Evolutionary conservation across 2,888 invertebrate species (phyloP).

Genomic region (Melipona bicolor): DNA sequence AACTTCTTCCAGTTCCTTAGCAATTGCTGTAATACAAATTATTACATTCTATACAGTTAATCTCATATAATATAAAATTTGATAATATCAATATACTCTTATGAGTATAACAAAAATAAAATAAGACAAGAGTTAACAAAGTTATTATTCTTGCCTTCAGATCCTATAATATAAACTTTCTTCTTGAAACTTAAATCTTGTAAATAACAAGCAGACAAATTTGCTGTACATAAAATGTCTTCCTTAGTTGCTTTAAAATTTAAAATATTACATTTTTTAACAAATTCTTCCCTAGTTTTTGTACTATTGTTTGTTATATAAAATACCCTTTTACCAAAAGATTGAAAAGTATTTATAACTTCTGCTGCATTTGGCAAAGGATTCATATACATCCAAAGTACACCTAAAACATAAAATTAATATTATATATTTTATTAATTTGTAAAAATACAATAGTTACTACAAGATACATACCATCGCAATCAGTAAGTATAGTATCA

Average conservation of each 20-base stretch:
- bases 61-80: too few relatives aligned
- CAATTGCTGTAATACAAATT: too few relatives aligned
- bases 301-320: conserved; percentile 90
- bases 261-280: conserved; percentile 86
- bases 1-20: too few relatives aligned
- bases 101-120: too few relatives aligned
- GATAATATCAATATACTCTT: too few relatives aligned
- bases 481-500: conserved; percentile 57
- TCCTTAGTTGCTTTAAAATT: conserved; percentile 85
- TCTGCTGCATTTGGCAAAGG: conserved; percentile 85
- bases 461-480: too few relatives aligned
- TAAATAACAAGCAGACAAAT: conserved; percentile 74
- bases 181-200: conserved; percentile 72
- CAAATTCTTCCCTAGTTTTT: conserved; percentile 86
- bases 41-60: too few relatives aligned
- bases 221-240: conserved; percentile 61
- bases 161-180: conserved; percentile 86
- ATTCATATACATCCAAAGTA: conserved; percentile 86
- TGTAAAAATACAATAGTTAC: too few relatives aligned
- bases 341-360: conserved; percentile 84
- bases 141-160: too few relatives aligned
- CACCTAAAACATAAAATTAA: conserved; percentile 84
- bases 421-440: too few relatives aligned
- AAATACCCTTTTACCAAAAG: conserved; percentile 86
- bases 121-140: too few relatives aligned